Base-by-base conservation (phyloP, 2,797 vertebrate species). In the Cirrhinus mrigala region DNA sequence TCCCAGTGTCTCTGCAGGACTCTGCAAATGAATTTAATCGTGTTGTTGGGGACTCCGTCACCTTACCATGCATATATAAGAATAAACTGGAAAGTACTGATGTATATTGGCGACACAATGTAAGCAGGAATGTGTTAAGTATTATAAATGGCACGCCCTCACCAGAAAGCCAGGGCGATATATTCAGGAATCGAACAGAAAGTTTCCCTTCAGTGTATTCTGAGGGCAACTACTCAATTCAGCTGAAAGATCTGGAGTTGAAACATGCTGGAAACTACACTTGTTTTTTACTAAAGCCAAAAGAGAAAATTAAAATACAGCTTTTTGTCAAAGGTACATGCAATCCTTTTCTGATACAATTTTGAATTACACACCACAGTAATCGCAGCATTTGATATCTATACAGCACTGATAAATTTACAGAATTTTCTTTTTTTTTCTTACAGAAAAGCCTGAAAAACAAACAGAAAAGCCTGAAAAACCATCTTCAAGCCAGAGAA, bases 341-440 rank as follows among this genome's bases (percentile, higher is more conserved):
- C 0, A 70, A 70, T 46, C 22, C 0, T n/a, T 6, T 0, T n/a
- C n/a, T 70, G 5, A 5, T 0, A 22, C 4, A 4, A 3, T 40
- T n/a, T 44, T 40, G 2, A 12, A 69, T 69, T 3, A 15, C 6
- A 64, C 12, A 29, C 1, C 14, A 3, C 56, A 60, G 1, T 60
- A 60, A 60, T n/a, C 4, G 8, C 14, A 64, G 14, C 3, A 44
- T 33, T 33, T 33, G 1, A 33, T 33, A 33, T 33, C 33, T 33
- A 33, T 33, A 33, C 33, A 33, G 2, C 1, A 48, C 3, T 22
- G 3, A 22, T 11, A 8, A 40, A 20, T 68, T 68, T 33, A 68
- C 6, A 66, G 29, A 18, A 33, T 29, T 0, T 37, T 68, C 3
- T 37, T 33, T 33, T 33, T 33, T 33, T 1, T 68, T 68, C 8